Evolutionary conservation across 2,888 invertebrate genomes (phyloP).

Genomic region (Lithophane ornitopus): DNA sequence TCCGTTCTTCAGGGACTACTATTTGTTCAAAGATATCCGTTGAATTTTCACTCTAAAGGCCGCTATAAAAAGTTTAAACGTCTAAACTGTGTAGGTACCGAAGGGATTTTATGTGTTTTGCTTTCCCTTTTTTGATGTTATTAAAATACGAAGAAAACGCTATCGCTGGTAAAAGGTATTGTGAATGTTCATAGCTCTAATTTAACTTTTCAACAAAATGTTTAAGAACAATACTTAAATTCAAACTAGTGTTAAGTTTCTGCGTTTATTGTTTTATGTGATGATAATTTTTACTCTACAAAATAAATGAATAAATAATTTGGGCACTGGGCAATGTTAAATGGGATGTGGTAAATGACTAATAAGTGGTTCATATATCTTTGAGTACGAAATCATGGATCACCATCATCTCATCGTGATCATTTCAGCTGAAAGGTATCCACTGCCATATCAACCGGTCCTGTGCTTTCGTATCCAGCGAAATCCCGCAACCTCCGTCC

Average conservation of each 20-base stretch:
- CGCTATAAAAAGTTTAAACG: constrained; percentile 82
- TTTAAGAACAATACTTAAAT: constrained; percentile 5
- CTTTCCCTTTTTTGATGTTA: constrained; percentile 69
- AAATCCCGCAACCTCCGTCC: neutral
- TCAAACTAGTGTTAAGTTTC: neutral
- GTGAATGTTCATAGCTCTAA: constrained; percentile 23
- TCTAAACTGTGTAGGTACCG: constrained; percentile 73
- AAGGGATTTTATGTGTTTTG: constrained; percentile 73
- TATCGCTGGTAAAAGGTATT: constrained; percentile 59
- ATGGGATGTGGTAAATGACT: neutral
- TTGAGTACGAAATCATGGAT: neutral
- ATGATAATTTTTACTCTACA: neutral
- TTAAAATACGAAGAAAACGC: constrained; percentile 61
- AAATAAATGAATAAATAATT: neutral
- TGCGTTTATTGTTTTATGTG: neutral
- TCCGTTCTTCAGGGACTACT: constrained; percentile 82
- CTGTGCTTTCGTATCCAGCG: neutral
- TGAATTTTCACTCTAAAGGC: constrained; percentile 82
- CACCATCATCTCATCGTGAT: neutral
- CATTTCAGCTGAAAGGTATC: neutral
- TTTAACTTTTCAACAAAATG: constrained; percentile 22
- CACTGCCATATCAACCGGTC: neutral
- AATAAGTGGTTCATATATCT: neutral
- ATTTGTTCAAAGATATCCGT: constrained; percentile 83
- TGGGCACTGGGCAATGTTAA: neutral